Base-by-base conservation (phyloP, 2,888 invertebrate species). In the Idaea aversata region DNA sequence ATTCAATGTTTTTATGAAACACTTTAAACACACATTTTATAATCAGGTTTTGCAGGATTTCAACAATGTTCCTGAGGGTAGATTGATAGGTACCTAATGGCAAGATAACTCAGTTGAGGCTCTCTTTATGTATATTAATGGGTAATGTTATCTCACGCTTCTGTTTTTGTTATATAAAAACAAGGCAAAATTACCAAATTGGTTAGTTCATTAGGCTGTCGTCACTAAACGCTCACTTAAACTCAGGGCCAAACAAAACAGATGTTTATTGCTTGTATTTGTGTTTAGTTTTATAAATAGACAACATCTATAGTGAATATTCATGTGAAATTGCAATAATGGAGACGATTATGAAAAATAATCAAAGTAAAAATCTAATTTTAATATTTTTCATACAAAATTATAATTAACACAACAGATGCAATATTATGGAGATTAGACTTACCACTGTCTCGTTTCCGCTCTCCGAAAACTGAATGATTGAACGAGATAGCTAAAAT, bases 221-320 rank as follows among this genome's bases (percentile, higher is more conserved):
- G 74, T 86, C 83, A 84, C 83, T 25, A 16, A 59, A 59, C 71
- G 62, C 69, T 75, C 70, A 74, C 76, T 75, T 34, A 63, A 75
- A 75, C 74, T 84, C 81, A 84, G 73, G 84, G 82, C 66, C 81
- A 70, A 81, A 76, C 77, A 78, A 79, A 82, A 82, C 78, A 81
- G 66, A 78, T 77, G 77, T 69, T 67, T 61, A 59, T 10, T 59
- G 16, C 6, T 47, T 47, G 13, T 47, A 47, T 47, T 47, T 47
- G 3, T 47, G 47, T 47, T 47, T 47, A 61, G 15, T 5, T 15
- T 16, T 57, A 34, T 5, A 62, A 65, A 67, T 61, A 16, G 63
- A 58, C 36, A 61, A 34, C 25, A 47, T 47, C 13, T 47, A 10
- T 10, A 10, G 47, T 47, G 6, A 47, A 47, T 47, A 47, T 47